Evolutionary conservation across 2,797 vertebrate species (phyloP), one percentile per base, ranked within the genome.

Genomic region (Ataeniobius toweri): DNA sequence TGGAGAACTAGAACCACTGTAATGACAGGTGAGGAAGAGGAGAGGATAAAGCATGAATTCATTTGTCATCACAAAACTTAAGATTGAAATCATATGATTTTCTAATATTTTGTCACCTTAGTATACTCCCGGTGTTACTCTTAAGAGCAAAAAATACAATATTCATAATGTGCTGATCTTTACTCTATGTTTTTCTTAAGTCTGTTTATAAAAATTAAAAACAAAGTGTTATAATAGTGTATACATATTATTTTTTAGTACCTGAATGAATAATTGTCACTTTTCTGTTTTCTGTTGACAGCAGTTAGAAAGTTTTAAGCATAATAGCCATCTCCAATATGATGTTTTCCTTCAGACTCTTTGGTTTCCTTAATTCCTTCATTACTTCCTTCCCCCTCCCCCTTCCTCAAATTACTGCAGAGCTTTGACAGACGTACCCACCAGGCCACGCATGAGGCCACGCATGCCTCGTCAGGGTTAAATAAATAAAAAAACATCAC

Each of bases 371-470:
- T 71, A 14, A 51, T 61, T 53, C 71, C 61, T 69, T 46, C 28
- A 51, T 46, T 10, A 22, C 73, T 76, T 77, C 28, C 4, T 31
- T 46, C 18, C 76, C 58, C 79, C 46, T 8, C 36, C 80, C 79
- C 28, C 41, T 84, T 85, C 82, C 85, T 81, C 89, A 92, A 91
- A 92, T 94, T 94, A 93, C 92, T 89, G 92, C 92, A 85, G 88
- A 91, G 92, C 91, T 94, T 93, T 93, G 86, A 92, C 82, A 94
- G 91, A 93, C 93, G 94, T 94, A 94, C 91, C 92, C 91, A 90
- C 88, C 77, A 87, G 90, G 91, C 91, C 89, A 91, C 84, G 87
- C 89, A 89, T 91, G 88, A 92, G 92, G 90, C 94, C 92, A 93
- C 83, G 89, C 85, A 88, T 80, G 75, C 90, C 86, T 89, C 77